phyloP scores from a whole-genome alignment of 1,140 invertebrate genomes.

The Melanaphis sacchari region DNA sequence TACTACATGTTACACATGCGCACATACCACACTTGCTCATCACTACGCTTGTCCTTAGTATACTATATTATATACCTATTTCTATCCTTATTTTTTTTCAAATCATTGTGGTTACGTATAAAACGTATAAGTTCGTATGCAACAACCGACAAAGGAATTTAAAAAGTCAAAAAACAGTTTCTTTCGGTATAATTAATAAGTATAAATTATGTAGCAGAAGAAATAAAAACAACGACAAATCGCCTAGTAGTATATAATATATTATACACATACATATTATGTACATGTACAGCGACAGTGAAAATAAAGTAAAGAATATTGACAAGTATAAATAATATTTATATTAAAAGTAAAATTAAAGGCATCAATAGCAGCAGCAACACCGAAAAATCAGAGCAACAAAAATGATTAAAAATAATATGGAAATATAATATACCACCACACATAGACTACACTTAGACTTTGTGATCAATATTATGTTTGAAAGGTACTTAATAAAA shows the following conservation, averaged over 20 bases:
- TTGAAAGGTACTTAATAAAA: background rate
- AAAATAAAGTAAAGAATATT: background rate
- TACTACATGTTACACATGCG: conserved; percentile 30
- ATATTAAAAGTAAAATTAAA: background rate
- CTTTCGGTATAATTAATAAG: background rate
- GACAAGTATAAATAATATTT: background rate
- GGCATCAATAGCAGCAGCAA: conserved; percentile 17
- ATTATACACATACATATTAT: background rate
- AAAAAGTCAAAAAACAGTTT: background rate
- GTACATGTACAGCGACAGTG: background rate
- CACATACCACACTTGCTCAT: conserved; percentile 17
- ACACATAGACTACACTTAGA: no score
- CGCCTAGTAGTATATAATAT: background rate
- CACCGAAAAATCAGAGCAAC: conserved; percentile 9
- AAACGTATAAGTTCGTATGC: background rate
- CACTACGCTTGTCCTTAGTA: background rate
- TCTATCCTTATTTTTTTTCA: background rate
- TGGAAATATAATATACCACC: background rate
- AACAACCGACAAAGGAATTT: background rate
- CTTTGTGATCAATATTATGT: background rate
- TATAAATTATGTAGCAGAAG: background rate
- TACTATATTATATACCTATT: background rate
- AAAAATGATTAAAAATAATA: background rate
- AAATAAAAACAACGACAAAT: background rate
- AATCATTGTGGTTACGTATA: background rate